Evolutionary conservation across 2,113 vertebrate species (phyloP), one percentile per base, ranked within the genome.

Genomic region (Equus przewalskii): DNA sequence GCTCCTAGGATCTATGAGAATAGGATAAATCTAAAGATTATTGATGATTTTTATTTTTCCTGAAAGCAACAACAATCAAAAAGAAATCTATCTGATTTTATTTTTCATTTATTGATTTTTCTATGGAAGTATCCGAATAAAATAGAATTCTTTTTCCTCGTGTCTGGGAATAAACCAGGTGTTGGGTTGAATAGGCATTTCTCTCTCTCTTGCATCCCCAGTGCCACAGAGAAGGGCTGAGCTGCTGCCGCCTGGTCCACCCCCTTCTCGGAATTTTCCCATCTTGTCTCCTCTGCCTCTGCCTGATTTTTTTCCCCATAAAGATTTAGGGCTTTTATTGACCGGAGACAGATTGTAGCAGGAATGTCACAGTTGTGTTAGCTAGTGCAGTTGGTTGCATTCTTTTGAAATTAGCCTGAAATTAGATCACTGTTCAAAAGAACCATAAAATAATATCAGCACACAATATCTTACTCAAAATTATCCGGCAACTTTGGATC

Each of bases 391-490:
- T 89, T 92, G 93, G 72, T 56, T 60, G 49, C 72, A 92, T 95
- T 93, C 87, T 94, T 95, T 79, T 67, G 69, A 94, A 94, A 85
- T 80, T 58, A 79, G 28, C 14, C 91, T 96, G 93, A 81, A 73
- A 96, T 75, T 41, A 92, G 73, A 90, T 92, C 28, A 19, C 46
- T 46, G 15, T 26, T 76, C 41, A 75, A 80, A 14, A 80, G 28
- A 86, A 10, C 73, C 70, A 4, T 92, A 46, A 90, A 90, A 81
- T 79, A 73, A 46, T 41, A 36, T 28, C 65, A 70, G 83, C 13
- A 62, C 10, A 93, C 75, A 84, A 24, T 86, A 73, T 51, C 22
- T 90, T 69, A 54, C 19, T 82, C 41, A 30, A 9, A 75, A 44
- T 49, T 69, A 51, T 85, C 44, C 15, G 41, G 81, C 69, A 94